Percentiles rank a stretch among this genome's conserved stretches.
Evolutionary conservation across 1,140 invertebrate species (phyloP).

Genomic region (Armadillidium nasatum): DNA sequence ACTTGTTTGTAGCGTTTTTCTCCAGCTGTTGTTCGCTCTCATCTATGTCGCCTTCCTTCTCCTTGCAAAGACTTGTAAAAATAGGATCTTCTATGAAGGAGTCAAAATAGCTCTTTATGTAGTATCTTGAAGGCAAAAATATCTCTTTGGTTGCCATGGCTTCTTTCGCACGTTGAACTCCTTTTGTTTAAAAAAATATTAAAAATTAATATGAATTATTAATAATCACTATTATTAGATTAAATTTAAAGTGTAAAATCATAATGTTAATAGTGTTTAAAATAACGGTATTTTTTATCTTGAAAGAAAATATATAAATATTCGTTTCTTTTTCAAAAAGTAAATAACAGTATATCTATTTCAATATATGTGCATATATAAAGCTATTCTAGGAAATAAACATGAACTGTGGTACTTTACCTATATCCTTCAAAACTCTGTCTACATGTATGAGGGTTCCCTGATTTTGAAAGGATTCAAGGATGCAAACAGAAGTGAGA

Average conservation of each 20-base stretch:
- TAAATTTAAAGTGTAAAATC: no score
- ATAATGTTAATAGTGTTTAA: no score
- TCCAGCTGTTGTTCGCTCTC: conserved; percentile 29
- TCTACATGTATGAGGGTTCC: conserved; percentile 74
- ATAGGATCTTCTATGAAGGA: conserved; percentile 81
- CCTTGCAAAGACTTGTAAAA: conserved; percentile 46
- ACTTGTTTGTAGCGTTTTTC: conserved; percentile 32
- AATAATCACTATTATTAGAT: no score
- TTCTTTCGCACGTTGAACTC: conserved; percentile 65
- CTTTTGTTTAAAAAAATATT: no score
- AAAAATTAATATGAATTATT: no score
- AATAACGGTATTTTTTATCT: no score
- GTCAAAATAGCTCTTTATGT: conserved; percentile 75
- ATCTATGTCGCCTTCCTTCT: conserved; percentile 43
- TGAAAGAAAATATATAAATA: no score
- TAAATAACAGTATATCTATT: no score
- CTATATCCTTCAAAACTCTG: conserved; percentile 71
- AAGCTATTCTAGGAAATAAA: no score
- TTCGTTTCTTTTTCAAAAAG: no score
- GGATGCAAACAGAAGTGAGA: conserved; percentile 81
- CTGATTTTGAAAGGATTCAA: conserved; percentile 81
- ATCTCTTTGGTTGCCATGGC: conserved; percentile 63
- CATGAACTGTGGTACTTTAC: conserved; percentile 50
- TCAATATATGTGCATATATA: no score
- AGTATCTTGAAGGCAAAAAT: conserved; percentile 72